phyloP scores from a whole-genome alignment of 2,797 vertebrate genomes.

The Brotula barbata region DNA sequence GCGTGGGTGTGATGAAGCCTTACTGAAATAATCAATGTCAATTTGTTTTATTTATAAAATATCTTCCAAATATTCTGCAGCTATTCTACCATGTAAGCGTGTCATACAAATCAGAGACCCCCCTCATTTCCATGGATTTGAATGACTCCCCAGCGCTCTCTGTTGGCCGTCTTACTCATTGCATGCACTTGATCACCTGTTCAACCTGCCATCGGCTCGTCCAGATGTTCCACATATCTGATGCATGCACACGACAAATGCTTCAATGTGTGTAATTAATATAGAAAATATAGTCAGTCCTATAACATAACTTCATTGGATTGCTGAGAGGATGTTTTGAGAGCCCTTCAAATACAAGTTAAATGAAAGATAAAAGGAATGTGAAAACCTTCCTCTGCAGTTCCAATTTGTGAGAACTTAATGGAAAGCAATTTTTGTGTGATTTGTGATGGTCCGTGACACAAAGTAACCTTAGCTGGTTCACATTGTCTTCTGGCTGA shows the following conservation, averaged over 20 bases:
- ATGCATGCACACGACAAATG: background rate
- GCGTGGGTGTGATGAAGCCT: background rate
- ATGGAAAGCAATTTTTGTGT: too few species aligned
- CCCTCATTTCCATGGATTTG: background rate
- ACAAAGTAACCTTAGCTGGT: slow-evolving; percentile 11
- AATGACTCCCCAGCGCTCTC: slow-evolving; percentile 60
- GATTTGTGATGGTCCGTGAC: slow-evolving; percentile 13
- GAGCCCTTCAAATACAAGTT: background rate
- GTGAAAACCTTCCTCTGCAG: background rate
- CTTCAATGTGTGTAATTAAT: background rate
- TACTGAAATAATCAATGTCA: background rate
- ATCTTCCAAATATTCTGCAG: too few species aligned
- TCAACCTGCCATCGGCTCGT: background rate
- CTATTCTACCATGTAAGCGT: background rate
- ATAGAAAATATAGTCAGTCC: background rate
- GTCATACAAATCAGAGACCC: background rate
- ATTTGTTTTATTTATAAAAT: background rate
- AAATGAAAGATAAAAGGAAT: background rate
- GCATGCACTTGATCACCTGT: background rate
- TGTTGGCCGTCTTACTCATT: slow-evolving; percentile 42
- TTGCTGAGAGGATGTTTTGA: background rate
- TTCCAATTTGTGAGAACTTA: background rate
- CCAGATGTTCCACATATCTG: too few species aligned
- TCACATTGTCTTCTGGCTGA: slow-evolving; percentile 30
- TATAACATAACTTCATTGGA: background rate